phyloP scores from a whole-genome alignment of 2,113 vertebrate genomes.

The Zosterops japonicus region DNA sequence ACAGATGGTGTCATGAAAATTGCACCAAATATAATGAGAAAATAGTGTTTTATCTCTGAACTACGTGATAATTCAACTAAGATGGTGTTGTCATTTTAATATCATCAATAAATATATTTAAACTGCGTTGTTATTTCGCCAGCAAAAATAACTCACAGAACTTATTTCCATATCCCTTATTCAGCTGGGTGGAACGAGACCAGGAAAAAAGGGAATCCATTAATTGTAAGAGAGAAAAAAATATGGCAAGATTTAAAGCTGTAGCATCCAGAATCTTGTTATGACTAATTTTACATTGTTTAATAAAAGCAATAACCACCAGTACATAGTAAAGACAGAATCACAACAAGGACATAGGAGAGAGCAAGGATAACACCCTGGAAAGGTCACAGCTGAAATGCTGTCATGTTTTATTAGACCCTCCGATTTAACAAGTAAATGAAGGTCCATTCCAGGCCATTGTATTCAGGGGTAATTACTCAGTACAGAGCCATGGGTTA shows the following conservation, averaged over 20 bases:
- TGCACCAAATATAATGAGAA: neutral
- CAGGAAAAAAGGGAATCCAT: neutral
- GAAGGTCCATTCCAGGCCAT: constrained; percentile 83
- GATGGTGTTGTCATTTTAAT: neutral
- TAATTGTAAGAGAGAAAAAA: neutral
- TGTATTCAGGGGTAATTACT: constrained; percentile 87
- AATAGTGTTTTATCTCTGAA: neutral
- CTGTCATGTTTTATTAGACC: constrained; percentile 72
- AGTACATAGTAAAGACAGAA: constrained; percentile 27
- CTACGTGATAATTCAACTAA: neutral
- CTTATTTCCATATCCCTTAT: neutral
- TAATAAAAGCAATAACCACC: constrained; percentile 41
- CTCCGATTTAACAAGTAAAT: constrained; percentile 80
- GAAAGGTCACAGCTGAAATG: constrained; percentile 62
- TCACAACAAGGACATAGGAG: constrained; percentile 16
- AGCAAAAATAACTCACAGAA: constrained; percentile 50
- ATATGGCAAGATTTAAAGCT: neutral
- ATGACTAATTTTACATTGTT: constrained; percentile 27
- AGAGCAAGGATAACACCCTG: constrained; percentile 45
- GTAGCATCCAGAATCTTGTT: constrained; percentile 27
- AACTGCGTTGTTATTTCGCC: neutral
- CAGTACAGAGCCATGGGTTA: constrained; percentile 99
- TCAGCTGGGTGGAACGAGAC: neutral
- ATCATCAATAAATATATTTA: constrained; percentile 35
- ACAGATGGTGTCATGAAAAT: neutral